Evolutionary conservation across 2,113 vertebrate species (phyloP), one percentile per base, ranked within the genome.

Genomic region (Oxyura jamaicensis): DNA sequence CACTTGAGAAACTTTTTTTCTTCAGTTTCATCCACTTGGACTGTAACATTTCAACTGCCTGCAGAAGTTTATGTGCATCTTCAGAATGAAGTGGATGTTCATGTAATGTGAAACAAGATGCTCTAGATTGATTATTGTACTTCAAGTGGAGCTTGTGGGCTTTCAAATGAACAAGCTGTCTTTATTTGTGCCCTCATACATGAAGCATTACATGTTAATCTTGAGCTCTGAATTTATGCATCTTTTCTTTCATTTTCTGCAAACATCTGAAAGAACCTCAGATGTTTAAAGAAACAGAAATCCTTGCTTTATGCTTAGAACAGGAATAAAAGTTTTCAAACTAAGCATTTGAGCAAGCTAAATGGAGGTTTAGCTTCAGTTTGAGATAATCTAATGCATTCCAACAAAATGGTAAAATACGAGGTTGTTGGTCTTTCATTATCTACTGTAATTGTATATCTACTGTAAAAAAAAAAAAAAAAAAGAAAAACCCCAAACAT

Each of bases 261-360:
- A 86, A 83, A 67, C 75, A 77, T 83, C 85, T 93, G 72, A 91
- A 94, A 89, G 65, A 88, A 67, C 15, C 18, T 96, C 78, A 77
- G 72, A 82, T 76, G 50, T 93, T 41, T 41, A 83, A 83, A 56
- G 63, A 62, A 58, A 92, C 77, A 75, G 1, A 72, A 88, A 41
- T 69, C 31, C 29, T 91, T 26, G 36, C 42, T 83, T 88, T 83
- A 63, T 76, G 80, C 39, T 65, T 86, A 89, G 69, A 68, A 29
- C 16, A 53, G 39, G 52, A 90, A 79, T 93, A 86, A 90, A 66
- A 83, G 63, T 46, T 83, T 74, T 41, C 56, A 56, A 44, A 73
- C 50, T 23, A 73, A 90, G 78, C 60, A 35, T 76, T 90, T 88
- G 46, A 71, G 55, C 41, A 87, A 90, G 33, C 14, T 69, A 59